Evolutionary conservation across 2,113 vertebrate species (phyloP), one percentile per base, ranked within the genome.

Genomic region (Cebidichthys violaceus): DNA sequence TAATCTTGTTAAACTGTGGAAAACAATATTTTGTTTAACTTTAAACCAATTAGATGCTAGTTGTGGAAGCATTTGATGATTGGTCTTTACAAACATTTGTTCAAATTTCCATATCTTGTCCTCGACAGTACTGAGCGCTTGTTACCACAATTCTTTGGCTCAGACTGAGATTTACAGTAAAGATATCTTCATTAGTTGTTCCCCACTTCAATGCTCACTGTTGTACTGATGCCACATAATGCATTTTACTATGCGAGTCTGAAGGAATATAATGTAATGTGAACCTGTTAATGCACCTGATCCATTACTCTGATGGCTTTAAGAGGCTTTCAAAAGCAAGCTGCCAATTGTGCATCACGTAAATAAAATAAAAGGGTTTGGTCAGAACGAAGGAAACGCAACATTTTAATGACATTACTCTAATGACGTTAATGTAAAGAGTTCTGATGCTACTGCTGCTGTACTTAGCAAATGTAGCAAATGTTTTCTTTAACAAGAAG

Each of bases 221-320:
- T 9, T 72, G 41, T 14, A n/a, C 29, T n/a, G 22, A 55, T 77
- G 27, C 45, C 24, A 47, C 5, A 66, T 43, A 70, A 67, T 70
- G 67, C 37, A 55, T 57, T 45, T 45, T 54, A 24, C 60, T 62
- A 13, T 20, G 33, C 15, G 1, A 24, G 29, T 67, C 43, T 72
- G 15, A 31, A 41, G 6, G 24, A 50, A 61, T 75, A 41, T 57
- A 50, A 65, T 71, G 45, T 43, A 55, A 69, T 33, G 9, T 57
- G 37, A 77, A 72, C 45, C 59, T 73, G 59, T 64, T 79, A 84
- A 88, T 81, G 55, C 1, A 7, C 61, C 22, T 11, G 68, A 43
- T 81, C 65, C 79, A 76, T 78, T 84, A 61, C 50, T 55, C 37
- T 65, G 35, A 57, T 22, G 5, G 45, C 57, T 78, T 78, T 50